These are phyloP conservation scores for Cosmia pyralina DNA, from an alignment of 2,888 invertebrate genomes.

Conservation along the genomic window DNA sequence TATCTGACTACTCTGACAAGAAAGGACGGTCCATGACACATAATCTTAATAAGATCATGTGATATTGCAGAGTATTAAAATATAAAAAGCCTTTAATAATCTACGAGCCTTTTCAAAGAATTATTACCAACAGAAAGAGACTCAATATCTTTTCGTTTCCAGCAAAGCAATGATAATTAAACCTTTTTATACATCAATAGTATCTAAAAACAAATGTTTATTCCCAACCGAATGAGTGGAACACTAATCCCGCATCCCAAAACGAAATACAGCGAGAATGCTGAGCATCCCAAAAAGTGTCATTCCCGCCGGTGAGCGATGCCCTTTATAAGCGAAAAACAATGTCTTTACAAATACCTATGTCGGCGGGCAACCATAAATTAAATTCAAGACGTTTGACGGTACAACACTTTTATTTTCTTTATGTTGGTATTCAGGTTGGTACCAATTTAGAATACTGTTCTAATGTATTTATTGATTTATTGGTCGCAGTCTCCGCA, in stretches of 20 bases:
- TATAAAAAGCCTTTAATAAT: not conserved
- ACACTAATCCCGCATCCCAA: constrained; percentile 20
- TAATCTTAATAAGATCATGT: too few relatives aligned
- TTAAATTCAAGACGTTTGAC: constrained; percentile 49
- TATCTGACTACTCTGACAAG: too few relatives aligned
- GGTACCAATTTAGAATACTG: constrained; percentile 59
- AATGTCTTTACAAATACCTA: constrained; percentile 57
- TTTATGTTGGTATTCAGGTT: constrained; percentile 62
- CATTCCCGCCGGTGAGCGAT: constrained; percentile 46
- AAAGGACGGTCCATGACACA: too few relatives aligned
- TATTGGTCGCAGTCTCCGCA: constrained; percentile 47
- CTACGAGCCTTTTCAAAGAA: not conserved
- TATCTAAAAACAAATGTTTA: constrained; percentile 4
- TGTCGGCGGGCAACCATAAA: constrained; percentile 52
- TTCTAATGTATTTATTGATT: constrained; percentile 63
- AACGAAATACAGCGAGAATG: constrained; percentile 41
- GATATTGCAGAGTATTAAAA: not conserved
- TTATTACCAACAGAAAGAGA: not conserved
- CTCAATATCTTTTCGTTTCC: not conserved
- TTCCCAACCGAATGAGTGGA: constrained; percentile 22
- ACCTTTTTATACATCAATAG: not conserved
- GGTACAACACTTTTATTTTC: constrained; percentile 55
- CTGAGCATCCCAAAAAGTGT: constrained; percentile 46
- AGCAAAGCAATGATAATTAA: not conserved
- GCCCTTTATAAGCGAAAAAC: constrained; percentile 63